A percentile compares a stretch with the other conserved stretches of the same genome.
phyloP scores from a whole-genome alignment of 2,888 invertebrate species.

The Perizoma flavofasciatum region DNA sequence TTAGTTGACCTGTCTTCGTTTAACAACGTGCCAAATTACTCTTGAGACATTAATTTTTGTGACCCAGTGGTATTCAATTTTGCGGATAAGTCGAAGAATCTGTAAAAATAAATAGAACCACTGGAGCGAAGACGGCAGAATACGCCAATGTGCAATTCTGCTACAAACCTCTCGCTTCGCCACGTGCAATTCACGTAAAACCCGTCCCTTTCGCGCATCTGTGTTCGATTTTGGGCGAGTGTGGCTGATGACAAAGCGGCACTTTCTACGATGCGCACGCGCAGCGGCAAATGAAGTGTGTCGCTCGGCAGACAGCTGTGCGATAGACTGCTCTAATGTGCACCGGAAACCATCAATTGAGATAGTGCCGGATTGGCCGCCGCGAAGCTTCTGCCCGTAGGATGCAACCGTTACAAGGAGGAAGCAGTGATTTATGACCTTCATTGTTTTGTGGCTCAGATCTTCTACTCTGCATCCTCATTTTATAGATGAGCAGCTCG shows the following conservation, averaged over 20 bases:
- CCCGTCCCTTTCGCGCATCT: constrained; percentile 53
- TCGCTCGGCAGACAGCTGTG: constrained; percentile 75
- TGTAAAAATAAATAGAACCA: constrained; percentile 52
- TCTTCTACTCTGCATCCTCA: constrained; percentile 62
- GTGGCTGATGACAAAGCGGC: constrained; percentile 69
- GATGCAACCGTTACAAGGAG: constrained; percentile 77
- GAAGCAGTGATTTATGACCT: constrained; percentile 80
- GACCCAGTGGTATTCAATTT: constrained; percentile 14
- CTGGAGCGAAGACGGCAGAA: constrained; percentile 48
- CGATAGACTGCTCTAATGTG: constrained; percentile 74
- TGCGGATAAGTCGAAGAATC: neutral
- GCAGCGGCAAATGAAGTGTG: constrained; percentile 80
- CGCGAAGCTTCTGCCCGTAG: constrained; percentile 73
- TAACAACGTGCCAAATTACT: constrained; percentile 37
- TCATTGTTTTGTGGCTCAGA: constrained; percentile 77
- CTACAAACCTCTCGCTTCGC: constrained; percentile 46
- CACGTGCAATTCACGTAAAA: constrained; percentile 32
- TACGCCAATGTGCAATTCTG: constrained; percentile 53
- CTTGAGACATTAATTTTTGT: constrained; percentile 43
- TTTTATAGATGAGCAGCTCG: constrained; percentile 55
- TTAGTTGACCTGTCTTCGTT: constrained; percentile 50
- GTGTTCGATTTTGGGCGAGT: constrained; percentile 67
- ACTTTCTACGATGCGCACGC: constrained; percentile 79
- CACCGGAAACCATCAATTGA: constrained; percentile 83
- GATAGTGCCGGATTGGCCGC: constrained; percentile 78